Evolutionary conservation across 2,797 vertebrate genomes (phyloP).

Genomic region (Schizopygopsis malacanthus): DNA sequence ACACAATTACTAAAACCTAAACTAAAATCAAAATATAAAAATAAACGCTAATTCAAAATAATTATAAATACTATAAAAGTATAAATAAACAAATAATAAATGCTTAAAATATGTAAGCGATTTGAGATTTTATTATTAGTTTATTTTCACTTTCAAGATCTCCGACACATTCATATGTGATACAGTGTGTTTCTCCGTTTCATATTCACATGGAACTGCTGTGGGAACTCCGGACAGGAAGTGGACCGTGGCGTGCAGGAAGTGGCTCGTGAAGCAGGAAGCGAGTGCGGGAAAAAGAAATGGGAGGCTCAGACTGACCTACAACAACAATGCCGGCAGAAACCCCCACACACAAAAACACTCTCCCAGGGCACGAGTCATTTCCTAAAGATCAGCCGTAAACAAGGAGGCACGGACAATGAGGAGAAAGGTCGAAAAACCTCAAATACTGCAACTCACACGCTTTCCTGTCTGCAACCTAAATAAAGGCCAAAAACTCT

Average conservation of each 20-base stretch:
- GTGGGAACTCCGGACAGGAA: slow-evolving; percentile 61
- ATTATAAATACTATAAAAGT: background rate
- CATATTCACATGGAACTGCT: slow-evolving; percentile 32
- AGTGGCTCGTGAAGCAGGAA: slow-evolving; percentile 62
- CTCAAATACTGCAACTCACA: slow-evolving; percentile 7
- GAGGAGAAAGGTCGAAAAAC: slow-evolving; percentile 23
- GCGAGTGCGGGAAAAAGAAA: slow-evolving; percentile 54
- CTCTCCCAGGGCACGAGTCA: slow-evolving; percentile 33
- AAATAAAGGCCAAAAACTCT: slow-evolving; percentile 35
- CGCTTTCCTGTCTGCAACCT: slow-evolving; percentile 52
- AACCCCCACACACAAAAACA: slow-evolving; percentile 35
- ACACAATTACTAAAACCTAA: background rate
- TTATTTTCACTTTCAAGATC: slow-evolving; percentile 46
- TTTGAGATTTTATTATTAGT: background rate
- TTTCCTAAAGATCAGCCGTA: slow-evolving; percentile 34
- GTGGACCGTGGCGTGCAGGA: slow-evolving; percentile 55
- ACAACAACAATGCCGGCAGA: slow-evolving; percentile 52
- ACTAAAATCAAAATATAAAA: background rate
- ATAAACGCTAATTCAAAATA: background rate
- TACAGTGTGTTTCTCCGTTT: slow-evolving; percentile 3
- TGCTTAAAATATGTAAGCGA: background rate
- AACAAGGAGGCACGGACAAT: slow-evolving; percentile 21
- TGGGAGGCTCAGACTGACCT: slow-evolving; percentile 47
- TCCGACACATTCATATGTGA: slow-evolving; percentile 3
- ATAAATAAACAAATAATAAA: background rate